Conservation (phyloP, 2,888 invertebrate genomes). For the Cecidostiba fungosa region DNA sequence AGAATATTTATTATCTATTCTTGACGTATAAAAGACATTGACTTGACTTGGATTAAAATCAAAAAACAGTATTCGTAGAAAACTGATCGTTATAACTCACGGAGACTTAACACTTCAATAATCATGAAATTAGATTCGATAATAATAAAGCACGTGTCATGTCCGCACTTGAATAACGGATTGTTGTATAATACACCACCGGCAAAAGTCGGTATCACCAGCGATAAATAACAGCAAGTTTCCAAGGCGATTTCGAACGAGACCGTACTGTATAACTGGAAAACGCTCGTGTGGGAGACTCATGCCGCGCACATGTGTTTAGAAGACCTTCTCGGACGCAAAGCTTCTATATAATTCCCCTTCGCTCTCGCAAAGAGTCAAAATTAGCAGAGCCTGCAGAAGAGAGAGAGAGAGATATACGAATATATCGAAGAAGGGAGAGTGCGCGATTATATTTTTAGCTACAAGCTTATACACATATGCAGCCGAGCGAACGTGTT, state of each 20-base stretch:
- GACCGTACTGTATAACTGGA: conserved; percentile 11
- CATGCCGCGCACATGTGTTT: conserved; percentile 60
- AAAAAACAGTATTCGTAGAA: no score
- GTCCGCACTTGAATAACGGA: no score
- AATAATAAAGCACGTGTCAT: not conserved
- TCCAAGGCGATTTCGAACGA: not conserved
- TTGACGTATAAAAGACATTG: no score
- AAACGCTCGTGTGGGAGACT: conserved; percentile 48
- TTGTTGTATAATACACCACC: no score
- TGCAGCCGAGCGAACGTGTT: conserved; percentile 49
- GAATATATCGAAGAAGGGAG: conserved; percentile 5
- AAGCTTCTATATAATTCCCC: conserved; percentile 4
- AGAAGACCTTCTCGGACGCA: conserved; percentile 45
- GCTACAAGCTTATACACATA: not conserved
- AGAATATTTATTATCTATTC: no score
- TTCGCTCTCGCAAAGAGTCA: conserved; percentile 47
- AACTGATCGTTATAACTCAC: no score
- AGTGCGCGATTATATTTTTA: conserved; percentile 52
- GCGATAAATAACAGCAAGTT: not conserved
- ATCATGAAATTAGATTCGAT: not conserved
- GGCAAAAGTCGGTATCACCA: not conserved
- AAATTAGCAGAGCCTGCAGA: conserved; percentile 48
- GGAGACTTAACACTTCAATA: not conserved
- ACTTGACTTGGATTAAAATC: no score
- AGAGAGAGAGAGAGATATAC: not conserved